Evolutionary conservation across 2,113 vertebrate genomes (phyloP), one percentile per base, ranked within the genome.

Genomic region (Spilogale gracilis): DNA sequence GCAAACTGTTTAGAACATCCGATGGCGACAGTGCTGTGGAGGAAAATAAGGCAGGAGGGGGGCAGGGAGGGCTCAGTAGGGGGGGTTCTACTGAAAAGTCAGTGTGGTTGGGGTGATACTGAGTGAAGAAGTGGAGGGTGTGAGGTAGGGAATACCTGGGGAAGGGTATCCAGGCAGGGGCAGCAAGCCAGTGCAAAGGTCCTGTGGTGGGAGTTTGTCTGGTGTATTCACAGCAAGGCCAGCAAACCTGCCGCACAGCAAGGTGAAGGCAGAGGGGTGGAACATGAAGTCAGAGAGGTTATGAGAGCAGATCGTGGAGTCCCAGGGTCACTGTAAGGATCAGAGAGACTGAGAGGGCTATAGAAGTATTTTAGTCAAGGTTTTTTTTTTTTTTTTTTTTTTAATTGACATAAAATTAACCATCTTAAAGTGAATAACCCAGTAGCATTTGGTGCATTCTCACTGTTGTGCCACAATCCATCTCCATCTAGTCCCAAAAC

Each of bases 21-120:
- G 16, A 27, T 76, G 65, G 20, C 2, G 6, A 69, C 2, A 56
- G 32, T 48, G 9, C 16, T 0, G 0, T 6, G 13, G n/a, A 38
- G 80, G n/a, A 43, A 60, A 43, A 9, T 43, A 63, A 63, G 30
- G 45, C 21, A 4, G 67, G 10, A 21, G 71, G 60, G 58, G 20
- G 5, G 16, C 16, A 4, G 32, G 58, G 16, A 43, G 48, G 69
- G 48, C 9, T 50, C 20, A 5, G 50, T 1, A 23, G 27, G 50
- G 58, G 58, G 32, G 45, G 3, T 5, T 32, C 63, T 56, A 16
- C 11, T 56, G 56, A 60, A 89, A 76, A 60, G 18, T 45, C 43
- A 89, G 56, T 11, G 5, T 71, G 67, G 43, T 52, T 84, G 90
- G 54, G 16, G 16, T 69, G 32, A 38, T 69, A 38, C 8, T 69